Conservation (phyloP, 2,888 invertebrate genomes). For the Aricia artaxerxes region DNA sequence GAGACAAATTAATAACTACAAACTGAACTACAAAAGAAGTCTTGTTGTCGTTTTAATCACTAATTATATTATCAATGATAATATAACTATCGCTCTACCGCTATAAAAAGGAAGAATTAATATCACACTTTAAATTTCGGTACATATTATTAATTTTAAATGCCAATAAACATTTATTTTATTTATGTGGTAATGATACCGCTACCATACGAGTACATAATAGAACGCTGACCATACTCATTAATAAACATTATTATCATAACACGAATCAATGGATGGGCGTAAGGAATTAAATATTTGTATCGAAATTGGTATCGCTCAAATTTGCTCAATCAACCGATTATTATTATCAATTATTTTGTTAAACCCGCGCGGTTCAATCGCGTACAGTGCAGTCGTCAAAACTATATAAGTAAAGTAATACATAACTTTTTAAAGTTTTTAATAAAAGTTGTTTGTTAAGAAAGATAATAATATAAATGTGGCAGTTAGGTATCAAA, state of each 20-base stretch:
- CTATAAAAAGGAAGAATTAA: not conserved
- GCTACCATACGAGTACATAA: not conserved
- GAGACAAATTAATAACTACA: too few species aligned
- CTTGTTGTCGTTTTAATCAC: too few species aligned
- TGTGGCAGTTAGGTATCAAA: too few species aligned
- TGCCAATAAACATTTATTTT: not conserved
- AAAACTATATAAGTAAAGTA: not conserved
- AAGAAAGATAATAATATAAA: too few species aligned
- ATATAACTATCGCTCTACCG: not conserved
- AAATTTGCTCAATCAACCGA: slow-evolving; percentile 18
- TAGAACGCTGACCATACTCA: slow-evolving; percentile 1
- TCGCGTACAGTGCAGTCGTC: not conserved
- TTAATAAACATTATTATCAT: slow-evolving; percentile 9
- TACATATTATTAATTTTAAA: not conserved
- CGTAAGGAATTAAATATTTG: slow-evolving; percentile 15
- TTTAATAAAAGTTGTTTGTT: too few species aligned
- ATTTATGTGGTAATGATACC: not conserved
- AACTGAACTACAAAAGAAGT: too few species aligned
- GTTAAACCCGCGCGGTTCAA: not conserved
- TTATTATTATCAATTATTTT: slow-evolving; percentile 7
- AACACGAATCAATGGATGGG: not conserved
- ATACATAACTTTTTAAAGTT: too few species aligned
- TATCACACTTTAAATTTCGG: not conserved
- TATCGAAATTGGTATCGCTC: slow-evolving; percentile 12
- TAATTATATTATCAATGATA: not conserved